Evolutionary conservation across 2,888 invertebrate species (phyloP).

Genomic region (Ferdinandea cuprea): DNA sequence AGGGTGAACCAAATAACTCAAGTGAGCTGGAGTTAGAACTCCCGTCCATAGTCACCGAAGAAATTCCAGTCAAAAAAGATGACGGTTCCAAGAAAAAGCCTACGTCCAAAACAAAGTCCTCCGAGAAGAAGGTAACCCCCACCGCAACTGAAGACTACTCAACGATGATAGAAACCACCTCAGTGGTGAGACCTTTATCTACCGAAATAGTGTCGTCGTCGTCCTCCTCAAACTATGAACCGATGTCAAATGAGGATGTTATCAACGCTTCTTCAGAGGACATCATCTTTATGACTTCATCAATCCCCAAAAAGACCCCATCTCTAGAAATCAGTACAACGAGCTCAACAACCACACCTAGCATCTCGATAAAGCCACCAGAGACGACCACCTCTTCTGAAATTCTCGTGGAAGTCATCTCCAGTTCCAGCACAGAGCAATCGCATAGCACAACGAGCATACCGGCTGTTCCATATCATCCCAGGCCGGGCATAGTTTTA

Average conservation of each 20-base stretch:
- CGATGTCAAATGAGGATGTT: slow-evolving; percentile 79
- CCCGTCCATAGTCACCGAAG: slow-evolving; percentile 56
- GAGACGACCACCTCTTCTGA: slow-evolving; percentile 42
- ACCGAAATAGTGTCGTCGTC: slow-evolving; percentile 78
- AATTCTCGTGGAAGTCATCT: slow-evolving; percentile 32
- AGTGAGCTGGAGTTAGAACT: slow-evolving; percentile 59
- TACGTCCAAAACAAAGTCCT: slow-evolving; percentile 79
- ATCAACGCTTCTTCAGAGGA: slow-evolving; percentile 81
- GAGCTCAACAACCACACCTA: slow-evolving; percentile 36
- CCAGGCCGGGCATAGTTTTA: slow-evolving; percentile 92
- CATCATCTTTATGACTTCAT: slow-evolving; percentile 79
- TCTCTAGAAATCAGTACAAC: slow-evolving; percentile 76
- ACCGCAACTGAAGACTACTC: slow-evolving; percentile 79
- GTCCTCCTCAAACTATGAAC: slow-evolving; percentile 78
- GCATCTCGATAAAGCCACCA: slow-evolving; percentile 59
- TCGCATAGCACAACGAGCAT: slow-evolving; percentile 56
- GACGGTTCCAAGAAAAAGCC: slow-evolving; percentile 81
- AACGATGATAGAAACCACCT: slow-evolving; percentile 80
- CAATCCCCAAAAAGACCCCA: slow-evolving; percentile 79
- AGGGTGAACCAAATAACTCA: slow-evolving; percentile 30
- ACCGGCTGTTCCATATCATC: slow-evolving; percentile 85
- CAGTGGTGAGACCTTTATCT: slow-evolving; percentile 77
- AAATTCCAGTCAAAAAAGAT: slow-evolving; percentile 77
- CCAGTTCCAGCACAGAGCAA: slow-evolving; percentile 62
- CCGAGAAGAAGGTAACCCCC: slow-evolving; percentile 76